Conservation (phyloP, 37 sponge, comb jelly and placozoan genomes). For the Cliona cf. orientalis region DNA sequence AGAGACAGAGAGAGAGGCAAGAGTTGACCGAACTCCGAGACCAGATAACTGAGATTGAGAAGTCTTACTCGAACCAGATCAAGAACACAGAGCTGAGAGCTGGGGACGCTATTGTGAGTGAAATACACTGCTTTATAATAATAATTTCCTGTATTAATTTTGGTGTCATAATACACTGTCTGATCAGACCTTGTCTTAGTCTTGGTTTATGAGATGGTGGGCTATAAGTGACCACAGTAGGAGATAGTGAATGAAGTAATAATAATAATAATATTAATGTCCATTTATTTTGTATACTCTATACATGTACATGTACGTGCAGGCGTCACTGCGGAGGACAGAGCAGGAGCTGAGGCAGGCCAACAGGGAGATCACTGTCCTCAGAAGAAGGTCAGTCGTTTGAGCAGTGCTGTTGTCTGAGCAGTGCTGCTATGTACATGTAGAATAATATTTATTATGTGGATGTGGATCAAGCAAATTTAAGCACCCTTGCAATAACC, state of each 20-base stretch:
- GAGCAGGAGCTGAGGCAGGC: conserved; percentile 78
- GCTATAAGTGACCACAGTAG: not conserved
- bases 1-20: conserved; percentile 73
- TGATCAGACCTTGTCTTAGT: too few relatives aligned
- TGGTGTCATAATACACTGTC: too few relatives aligned
- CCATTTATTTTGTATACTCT: not conserved
- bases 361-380: conserved; percentile 59
- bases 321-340: conserved; percentile 59
- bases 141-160: too few relatives aligned
- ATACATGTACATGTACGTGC: not conserved
- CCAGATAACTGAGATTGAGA: conserved; percentile 78
- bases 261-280: not conserved
- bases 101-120: conserved; percentile 69
- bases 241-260: not conserved
- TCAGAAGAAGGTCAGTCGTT: not conserved
- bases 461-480: too few relatives aligned
- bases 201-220: too few relatives aligned
- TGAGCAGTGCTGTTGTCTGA: not conserved
- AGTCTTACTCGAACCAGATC: conserved; percentile 50
- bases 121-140: not conserved
- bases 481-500: too few relatives aligned
- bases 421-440: not conserved
- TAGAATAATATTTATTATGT: too few relatives aligned
- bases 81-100: conserved; percentile 68
- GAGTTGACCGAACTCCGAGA: conserved; percentile 60